Conservation (phyloP, 2,888 invertebrate genomes). For the Cephalotes varians region DNA sequence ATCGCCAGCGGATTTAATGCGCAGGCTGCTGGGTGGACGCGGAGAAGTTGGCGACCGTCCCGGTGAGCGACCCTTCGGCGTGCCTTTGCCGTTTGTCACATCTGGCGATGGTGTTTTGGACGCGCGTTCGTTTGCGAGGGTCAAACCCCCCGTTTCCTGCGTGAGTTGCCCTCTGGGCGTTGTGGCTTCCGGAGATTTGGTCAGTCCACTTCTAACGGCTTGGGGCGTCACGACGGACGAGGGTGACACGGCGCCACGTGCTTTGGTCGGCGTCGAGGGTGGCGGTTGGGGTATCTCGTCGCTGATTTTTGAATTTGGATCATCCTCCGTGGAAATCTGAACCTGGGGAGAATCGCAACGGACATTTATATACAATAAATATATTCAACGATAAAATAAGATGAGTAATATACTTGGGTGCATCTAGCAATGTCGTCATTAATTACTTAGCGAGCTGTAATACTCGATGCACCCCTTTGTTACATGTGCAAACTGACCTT, state of each 20-base stretch:
- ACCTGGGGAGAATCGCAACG: constrained; percentile 53
- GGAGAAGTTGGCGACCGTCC: constrained; percentile 57
- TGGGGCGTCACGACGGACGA: constrained; percentile 77
- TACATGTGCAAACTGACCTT: constrained; percentile 79
- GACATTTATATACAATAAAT: neutral
- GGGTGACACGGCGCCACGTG: constrained; percentile 71
- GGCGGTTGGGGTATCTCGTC: constrained; percentile 75
- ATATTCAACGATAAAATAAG: neutral
- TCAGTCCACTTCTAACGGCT: constrained; percentile 78
- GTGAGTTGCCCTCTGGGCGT: constrained; percentile 27
- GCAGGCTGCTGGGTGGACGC: constrained; percentile 66
- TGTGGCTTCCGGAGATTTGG: constrained; percentile 73
- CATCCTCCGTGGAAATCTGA: constrained; percentile 32
- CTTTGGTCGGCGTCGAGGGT: constrained; percentile 80
- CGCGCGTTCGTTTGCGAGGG: constrained; percentile 7
- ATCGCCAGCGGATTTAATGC: constrained; percentile 68
- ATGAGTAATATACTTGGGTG: neutral
- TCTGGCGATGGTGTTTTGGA: constrained; percentile 25
- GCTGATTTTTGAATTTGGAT: constrained; percentile 46
- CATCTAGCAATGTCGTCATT: constrained; percentile 1
- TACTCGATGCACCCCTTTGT: constrained; percentile 42
- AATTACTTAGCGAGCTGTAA: neutral
- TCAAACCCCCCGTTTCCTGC: constrained; percentile 10
- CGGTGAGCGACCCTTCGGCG: constrained; percentile 41
- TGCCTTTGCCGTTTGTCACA: constrained; percentile 33